These are phyloP conservation scores for Zosterops hypoxanthus DNA, from an alignment of 2,113 vertebrate species.

Conservation along the genomic window DNA sequence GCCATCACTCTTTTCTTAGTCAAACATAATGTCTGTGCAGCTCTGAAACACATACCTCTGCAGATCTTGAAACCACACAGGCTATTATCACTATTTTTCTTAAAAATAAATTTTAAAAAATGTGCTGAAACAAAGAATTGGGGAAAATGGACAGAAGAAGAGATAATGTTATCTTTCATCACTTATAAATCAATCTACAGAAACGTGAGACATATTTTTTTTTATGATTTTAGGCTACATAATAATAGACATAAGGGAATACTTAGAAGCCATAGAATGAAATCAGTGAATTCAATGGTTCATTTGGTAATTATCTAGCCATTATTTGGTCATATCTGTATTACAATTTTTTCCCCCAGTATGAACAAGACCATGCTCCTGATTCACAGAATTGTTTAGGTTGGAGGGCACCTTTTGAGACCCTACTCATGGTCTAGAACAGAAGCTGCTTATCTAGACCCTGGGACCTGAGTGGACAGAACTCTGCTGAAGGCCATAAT, in stretches of 20 bases:
- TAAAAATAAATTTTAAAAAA: background rate
- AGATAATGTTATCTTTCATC: background rate
- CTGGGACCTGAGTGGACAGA: background rate
- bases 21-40: background rate
- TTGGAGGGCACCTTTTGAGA: background rate
- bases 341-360: background rate
- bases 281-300: background rate
- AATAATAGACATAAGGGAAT: background rate
- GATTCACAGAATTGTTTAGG: background rate
- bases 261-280: background rate
- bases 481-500: background rate
- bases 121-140: background rate
- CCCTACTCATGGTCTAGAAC: background rate
- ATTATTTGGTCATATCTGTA: background rate
- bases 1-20: background rate
- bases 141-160: background rate
- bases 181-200: background rate
- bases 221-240: background rate
- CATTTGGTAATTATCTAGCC: background rate
- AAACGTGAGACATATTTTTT: background rate
- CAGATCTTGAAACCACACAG: background rate
- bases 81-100: background rate
- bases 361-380: background rate
- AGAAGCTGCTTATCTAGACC: background rate
- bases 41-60: background rate